phyloP scores from a whole-genome alignment of 2,797 vertebrate species.

The Mus caroli region DNA sequence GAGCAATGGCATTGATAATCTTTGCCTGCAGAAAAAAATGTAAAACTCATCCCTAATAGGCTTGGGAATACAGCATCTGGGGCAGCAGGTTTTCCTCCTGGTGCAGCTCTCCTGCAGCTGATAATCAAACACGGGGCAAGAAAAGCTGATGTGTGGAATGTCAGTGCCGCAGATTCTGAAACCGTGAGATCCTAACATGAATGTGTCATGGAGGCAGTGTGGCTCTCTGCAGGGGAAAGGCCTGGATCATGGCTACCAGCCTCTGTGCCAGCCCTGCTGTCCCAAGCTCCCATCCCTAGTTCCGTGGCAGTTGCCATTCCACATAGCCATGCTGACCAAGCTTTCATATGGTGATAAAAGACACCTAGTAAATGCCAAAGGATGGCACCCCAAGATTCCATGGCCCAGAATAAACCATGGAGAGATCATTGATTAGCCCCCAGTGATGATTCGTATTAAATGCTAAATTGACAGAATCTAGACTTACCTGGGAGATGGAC shows the following conservation, averaged over 20 bases:
- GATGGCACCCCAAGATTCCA: background rate
- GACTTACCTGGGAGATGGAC: background rate
- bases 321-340: background rate
- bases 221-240: accelerated
- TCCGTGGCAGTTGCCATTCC: background rate
- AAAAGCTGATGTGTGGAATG: accelerated
- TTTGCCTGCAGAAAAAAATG: constrained; percentile 54
- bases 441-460: background rate
- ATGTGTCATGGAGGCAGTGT: accelerated
- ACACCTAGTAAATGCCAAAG: background rate
- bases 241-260: background rate
- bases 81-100: background rate
- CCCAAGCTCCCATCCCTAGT: background rate
- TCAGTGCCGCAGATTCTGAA: background rate
- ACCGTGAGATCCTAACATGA: background rate
- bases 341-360: background rate
- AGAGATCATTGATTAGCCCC: background rate
- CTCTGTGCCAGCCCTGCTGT: background rate
- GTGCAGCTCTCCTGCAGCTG: background rate
- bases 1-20: constrained; percentile 49
- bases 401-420: background rate
- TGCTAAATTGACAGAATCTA: background rate
- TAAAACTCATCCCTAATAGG: constrained; percentile 10
- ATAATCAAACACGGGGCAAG: background rate
- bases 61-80: background rate